These are phyloP conservation scores for Amblyopsis hoosieri DNA, from an alignment of 2,797 vertebrate genomes.

Conservation along the genomic window DNA sequence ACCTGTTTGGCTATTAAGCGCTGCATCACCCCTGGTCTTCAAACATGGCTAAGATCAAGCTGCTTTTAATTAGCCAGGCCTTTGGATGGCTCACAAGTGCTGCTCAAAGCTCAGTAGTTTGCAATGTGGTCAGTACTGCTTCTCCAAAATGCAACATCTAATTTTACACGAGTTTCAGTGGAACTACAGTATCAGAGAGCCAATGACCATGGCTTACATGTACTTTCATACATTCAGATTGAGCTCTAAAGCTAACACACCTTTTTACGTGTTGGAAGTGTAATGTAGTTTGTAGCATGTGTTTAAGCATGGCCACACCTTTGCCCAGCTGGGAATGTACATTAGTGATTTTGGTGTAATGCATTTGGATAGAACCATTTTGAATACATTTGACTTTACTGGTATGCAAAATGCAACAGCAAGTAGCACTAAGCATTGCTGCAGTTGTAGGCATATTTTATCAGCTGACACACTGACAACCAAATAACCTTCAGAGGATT, in stretches of 20 bases:
- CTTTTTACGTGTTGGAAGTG: too few species aligned
- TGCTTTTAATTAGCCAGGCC: slow-evolving; percentile 34
- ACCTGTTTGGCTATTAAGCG: background rate
- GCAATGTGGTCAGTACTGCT: slow-evolving; percentile 48
- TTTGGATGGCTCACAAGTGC: slow-evolving; percentile 32
- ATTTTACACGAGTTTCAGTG: too few species aligned
- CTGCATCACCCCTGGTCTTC: slow-evolving; percentile 29
- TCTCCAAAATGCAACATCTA: too few species aligned
- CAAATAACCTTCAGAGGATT: background rate
- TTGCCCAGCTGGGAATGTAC: slow-evolving; percentile 16
- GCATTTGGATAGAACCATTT: slow-evolving; percentile 41
- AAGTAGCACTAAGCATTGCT: slow-evolving; percentile 1
- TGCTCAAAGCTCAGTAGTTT: slow-evolving; percentile 49
- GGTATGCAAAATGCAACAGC: slow-evolving; percentile 42
- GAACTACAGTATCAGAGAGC: too few species aligned
- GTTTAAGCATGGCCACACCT: background rate
- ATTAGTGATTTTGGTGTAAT: slow-evolving; percentile 13
- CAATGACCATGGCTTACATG: too few species aligned
- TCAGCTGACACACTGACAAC: slow-evolving; percentile 10
- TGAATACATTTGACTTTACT: slow-evolving; percentile 54
- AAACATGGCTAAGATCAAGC: slow-evolving; percentile 39
- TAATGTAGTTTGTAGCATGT: background rate
- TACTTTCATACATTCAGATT: too few species aligned
- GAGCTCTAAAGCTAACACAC: too few species aligned
- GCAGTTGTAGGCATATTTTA: background rate